Evolutionary conservation across 2,888 invertebrate species (phyloP).

Genomic region (Argyresthia goedartella): DNA sequence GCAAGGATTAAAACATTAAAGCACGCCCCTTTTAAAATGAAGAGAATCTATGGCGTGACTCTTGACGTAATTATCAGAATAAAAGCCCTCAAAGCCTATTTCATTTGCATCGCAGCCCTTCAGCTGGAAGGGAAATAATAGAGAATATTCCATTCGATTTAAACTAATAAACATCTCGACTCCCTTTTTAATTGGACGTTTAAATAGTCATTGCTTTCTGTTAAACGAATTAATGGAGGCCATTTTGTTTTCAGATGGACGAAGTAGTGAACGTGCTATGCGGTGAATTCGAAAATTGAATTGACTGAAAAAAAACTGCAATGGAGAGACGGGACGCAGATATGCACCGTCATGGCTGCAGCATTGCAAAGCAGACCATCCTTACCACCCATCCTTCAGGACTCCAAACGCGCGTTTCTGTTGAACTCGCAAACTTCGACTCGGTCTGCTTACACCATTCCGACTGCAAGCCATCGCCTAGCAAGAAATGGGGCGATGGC

Average conservation of each 20-base stretch:
- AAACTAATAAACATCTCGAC: conserved; percentile 28
- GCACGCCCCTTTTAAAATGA: conserved; percentile 14
- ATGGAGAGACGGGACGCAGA: conserved; percentile 55
- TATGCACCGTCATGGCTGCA: conserved; percentile 55
- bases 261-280: neutral
- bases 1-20: neutral
- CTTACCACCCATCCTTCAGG: conserved; percentile 60
- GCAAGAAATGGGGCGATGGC: conserved; percentile 39
- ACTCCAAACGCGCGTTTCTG: conserved; percentile 55
- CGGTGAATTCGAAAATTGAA: neutral
- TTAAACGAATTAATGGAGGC: conserved; percentile 8
- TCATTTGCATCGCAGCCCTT: neutral
- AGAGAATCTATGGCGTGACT: conserved; percentile 33
- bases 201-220: conserved; percentile 15
- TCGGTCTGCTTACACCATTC: conserved; percentile 41
- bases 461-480: conserved; percentile 41
- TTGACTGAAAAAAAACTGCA: conserved; percentile 7
- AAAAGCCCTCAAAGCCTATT: conserved; percentile 16
- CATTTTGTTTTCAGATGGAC: conserved; percentile 6
- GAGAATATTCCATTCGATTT: conserved; percentile 7
- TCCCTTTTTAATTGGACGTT: conserved; percentile 29
- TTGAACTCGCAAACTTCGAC: conserved; percentile 60
- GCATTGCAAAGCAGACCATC: conserved; percentile 61
- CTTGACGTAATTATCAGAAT: conserved; percentile 29
- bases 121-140: neutral